Evolutionary conservation across 2,113 vertebrate genomes (phyloP), one percentile per base, ranked within the genome.

Genomic region (Xiphorhynchus elegans): DNA sequence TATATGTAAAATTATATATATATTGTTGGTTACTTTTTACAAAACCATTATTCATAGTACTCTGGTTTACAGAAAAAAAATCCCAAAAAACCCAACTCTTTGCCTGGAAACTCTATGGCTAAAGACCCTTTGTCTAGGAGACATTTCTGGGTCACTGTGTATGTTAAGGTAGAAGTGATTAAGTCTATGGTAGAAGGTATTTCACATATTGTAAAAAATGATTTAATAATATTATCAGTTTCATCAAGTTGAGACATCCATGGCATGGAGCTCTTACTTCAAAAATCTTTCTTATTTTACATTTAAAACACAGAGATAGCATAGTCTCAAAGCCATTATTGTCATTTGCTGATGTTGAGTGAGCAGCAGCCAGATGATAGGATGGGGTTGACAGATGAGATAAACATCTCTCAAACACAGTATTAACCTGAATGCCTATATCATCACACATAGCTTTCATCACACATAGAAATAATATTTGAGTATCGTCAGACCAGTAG

Each of bases 21-120:
- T 42, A 40, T 42, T 26, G 2, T 20, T 59, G 6, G 3, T 13
- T 13, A 0, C 0, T 46, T 68, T 78, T 67, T 55, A 28, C 17
- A 67, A 70, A 84, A 35, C 1, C 8, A 10, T 53, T 83, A 80
- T 40, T 83, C 35, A 3, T 19, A 52, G 9, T 44, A 66, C 3
- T 47, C 33, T 68, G 19, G 12, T 75, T 31, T 67, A 23, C 24
- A 79, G n/a, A 24, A 72, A 26, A 60, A 69, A 59, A 8, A 1
- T n/a, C 37, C 7, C 7, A 37, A 37, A 37, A 37, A 37, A 37
- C 37, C 37, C 37, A 37, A 2, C 4, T 50, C 24, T 86, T 29
- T 64, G 19, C 67, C 47, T 79, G 50, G 28, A 31, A 1, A 2
- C 16, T 46, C 16, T 46, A 17, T 46, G 44, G 19, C 44, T 46